phyloP scores from a whole-genome alignment of 1,140 invertebrate species.

The Meloidogyne exigua region DNA sequence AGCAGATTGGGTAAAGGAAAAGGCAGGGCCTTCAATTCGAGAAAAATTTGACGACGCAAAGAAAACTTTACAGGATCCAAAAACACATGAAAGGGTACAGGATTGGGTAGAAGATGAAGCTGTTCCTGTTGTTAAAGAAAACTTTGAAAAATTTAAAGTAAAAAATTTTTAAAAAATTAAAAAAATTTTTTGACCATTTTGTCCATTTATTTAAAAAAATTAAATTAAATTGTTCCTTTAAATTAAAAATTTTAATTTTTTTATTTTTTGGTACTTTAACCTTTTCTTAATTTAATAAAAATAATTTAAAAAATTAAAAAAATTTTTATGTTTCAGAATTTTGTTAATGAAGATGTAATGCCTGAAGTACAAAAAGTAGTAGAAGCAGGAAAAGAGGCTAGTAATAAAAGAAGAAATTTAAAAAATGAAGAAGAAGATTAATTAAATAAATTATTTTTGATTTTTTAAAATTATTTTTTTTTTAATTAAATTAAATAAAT shows the following conservation, averaged over 20 bases:
- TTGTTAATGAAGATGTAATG: conserved; percentile 46
- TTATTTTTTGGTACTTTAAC: no score
- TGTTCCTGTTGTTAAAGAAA: conserved; percentile 43
- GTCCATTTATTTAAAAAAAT: no score
- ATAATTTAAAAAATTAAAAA: not conserved
- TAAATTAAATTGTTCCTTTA: no score
- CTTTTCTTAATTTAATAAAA: no score
- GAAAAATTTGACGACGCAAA: conserved; percentile 51
- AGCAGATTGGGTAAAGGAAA: conserved; percentile 46
- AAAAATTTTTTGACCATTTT: no score
- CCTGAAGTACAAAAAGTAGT: conserved; percentile 46
- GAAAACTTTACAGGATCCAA: conserved; percentile 45
- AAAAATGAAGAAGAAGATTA: not conserved
- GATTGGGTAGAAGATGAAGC: conserved; percentile 49
- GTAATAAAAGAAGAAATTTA: not conserved
- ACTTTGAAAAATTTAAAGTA: conserved; percentile 38
- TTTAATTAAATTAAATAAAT: no score
- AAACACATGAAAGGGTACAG: conserved; percentile 51
- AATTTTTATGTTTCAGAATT: conserved; percentile 11
- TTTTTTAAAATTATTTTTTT: no score
- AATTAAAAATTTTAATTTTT: no score
- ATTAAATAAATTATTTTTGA: not conserved
- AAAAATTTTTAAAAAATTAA: not conserved
- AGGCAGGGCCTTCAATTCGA: conserved; percentile 44
- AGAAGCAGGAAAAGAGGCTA: conserved; percentile 39